Conservation (phyloP, 2,888 invertebrate genomes). For the Isoperla grammatica region DNA sequence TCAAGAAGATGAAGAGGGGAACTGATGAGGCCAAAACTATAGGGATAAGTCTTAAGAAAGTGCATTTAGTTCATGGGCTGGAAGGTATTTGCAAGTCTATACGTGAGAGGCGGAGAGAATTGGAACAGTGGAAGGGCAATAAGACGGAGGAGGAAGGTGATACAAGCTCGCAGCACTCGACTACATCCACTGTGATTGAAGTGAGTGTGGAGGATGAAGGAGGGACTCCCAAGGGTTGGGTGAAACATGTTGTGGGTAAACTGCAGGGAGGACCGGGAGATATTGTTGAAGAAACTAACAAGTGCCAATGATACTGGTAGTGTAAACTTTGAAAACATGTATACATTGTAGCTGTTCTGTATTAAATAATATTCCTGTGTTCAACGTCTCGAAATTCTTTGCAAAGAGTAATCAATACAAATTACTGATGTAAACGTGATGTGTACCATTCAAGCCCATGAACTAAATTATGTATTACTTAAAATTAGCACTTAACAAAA, state of each 20-base stretch:
- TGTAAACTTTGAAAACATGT: too few relatives aligned
- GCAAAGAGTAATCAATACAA: too few relatives aligned
- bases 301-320: neutral
- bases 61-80: slow-evolving; percentile 17
- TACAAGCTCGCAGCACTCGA: slow-evolving; percentile 42
- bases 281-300: slow-evolving; percentile 3
- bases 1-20: slow-evolving; percentile 5
- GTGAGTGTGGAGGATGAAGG: slow-evolving; percentile 33
- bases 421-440: too few relatives aligned
- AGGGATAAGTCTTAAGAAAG: neutral
- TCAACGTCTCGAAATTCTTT: too few relatives aligned
- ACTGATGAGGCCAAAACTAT: neutral
- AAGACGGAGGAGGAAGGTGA: slow-evolving; percentile 38
- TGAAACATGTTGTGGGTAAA: slow-evolving; percentile 66
- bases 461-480: too few relatives aligned
- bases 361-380: too few relatives aligned
- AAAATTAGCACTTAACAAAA: too few relatives aligned
- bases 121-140: slow-evolving; percentile 38
- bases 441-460: too few relatives aligned
- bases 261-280: slow-evolving; percentile 47
- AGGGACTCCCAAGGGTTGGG: slow-evolving; percentile 55
- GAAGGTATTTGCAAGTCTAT: slow-evolving; percentile 38
- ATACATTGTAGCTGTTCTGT: too few relatives aligned
- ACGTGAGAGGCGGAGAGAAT: slow-evolving; percentile 39
- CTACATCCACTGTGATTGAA: slow-evolving; percentile 42